Evolutionary conservation across 2,888 invertebrate genomes (phyloP).

Genomic region (Chesias legatella): DNA sequence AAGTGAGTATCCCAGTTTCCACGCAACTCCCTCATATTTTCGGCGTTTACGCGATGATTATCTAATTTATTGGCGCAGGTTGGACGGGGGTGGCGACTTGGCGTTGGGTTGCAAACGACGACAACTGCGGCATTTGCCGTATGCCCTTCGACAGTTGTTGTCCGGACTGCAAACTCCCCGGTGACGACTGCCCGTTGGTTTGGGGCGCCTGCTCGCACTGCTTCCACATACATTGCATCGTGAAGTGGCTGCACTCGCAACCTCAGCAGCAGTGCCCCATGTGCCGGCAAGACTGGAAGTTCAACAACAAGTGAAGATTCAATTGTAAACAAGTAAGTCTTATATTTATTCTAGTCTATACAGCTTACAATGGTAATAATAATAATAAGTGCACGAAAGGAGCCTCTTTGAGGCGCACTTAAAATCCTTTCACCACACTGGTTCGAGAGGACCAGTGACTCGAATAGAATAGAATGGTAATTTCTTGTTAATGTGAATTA

Average conservation of each 20-base stretch:
- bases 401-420: too few relatives aligned
- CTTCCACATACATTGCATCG: constrained; percentile 99
- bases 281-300: constrained; percentile 99
- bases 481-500: too few relatives aligned
- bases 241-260: constrained; percentile 98
- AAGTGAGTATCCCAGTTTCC: constrained; percentile 62
- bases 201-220: constrained; percentile 99
- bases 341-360: too few relatives aligned
- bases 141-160: constrained; percentile 99
- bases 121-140: constrained; percentile 99
- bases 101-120: constrained; percentile 99
- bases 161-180: constrained; percentile 97
- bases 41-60: constrained; percentile 6
- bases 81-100: constrained; percentile 98
- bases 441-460: too few relatives aligned
- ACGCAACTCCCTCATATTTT: neutral
- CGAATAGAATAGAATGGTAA: too few relatives aligned
- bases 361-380: too few relatives aligned
- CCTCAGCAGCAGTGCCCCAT: constrained; percentile 95
- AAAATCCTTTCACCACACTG: too few relatives aligned
- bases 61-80: constrained; percentile 65
- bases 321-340: neutral
- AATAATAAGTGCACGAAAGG: too few relatives aligned
- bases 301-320: constrained; percentile 87
- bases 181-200: constrained; percentile 98